Base-by-base conservation (phyloP, 2,797 vertebrate species). In the Otus scops region DNA sequence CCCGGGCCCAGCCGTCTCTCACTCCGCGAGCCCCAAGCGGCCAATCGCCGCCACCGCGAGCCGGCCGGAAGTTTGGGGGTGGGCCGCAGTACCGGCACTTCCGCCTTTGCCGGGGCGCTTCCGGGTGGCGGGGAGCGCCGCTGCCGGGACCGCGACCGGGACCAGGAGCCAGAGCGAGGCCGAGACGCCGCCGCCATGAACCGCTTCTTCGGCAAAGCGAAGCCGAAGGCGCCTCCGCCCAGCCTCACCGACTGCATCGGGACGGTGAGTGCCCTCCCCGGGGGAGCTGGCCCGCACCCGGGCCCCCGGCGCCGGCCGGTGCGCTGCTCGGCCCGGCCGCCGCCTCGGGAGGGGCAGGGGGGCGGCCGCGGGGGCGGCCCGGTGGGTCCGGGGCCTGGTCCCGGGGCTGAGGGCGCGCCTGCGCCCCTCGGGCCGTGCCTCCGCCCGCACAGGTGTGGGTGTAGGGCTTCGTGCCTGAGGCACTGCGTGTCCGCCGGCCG, bases 161-260 rank as follows among this genome's bases (percentile, higher is more conserved):
- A 10, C 22, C 4, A 34, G 8, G 43, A 24, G 21, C 5, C 17
- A 50, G 30, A 9, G 41, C 16, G 41, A 20, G 43, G 43, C 43
- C 5, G 18, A 6, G 10, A 2, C 10, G 1, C 7, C 3, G 1
- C 7, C 85, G 84, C 90, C 74, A 99, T 99, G 99, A 99, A 99
- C 93, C 99, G 99, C 47, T 98, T 99, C 87, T 99, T 99, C 79
- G 99, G 99, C 10, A 98, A 95, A 88, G 98, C 99, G 27, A 99
- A 99, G 94, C 97, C 98, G 2, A 99, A 99, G 96, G 99, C 51
- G 26, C 99, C 99, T 1, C 98, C 99, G 3, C 99, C 99, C 27
- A 99, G 99, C 97, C 98, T 99, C 16, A 98, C 99, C 5, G 99
- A 99, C 98, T 99, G 99, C 86, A 99, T 99, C 92, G 98, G 99